Evolutionary conservation across 2,797 vertebrate genomes (phyloP).

Genomic region (Myotis planiceps): DNA sequence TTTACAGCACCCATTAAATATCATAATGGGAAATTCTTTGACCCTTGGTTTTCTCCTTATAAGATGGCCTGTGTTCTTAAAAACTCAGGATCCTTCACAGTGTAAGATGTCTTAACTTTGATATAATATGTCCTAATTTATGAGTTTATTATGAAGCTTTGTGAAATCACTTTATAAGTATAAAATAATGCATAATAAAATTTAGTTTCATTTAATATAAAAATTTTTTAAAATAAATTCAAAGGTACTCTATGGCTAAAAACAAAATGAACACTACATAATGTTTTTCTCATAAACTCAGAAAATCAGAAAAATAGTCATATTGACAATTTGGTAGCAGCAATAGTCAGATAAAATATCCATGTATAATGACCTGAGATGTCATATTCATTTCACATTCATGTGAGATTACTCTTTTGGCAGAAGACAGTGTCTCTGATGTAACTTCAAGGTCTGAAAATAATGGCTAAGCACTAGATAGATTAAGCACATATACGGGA

Average conservation of each 20-base stretch:
- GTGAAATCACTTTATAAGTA: neutral
- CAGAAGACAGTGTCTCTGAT: neutral
- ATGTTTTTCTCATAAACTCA: neutral
- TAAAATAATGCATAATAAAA: neutral
- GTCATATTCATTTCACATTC: constrained; percentile 8
- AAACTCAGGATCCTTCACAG: neutral
- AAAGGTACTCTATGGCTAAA: neutral
- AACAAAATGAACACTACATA: neutral
- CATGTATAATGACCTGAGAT: neutral
- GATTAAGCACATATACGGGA: neutral
- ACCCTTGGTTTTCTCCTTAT: neutral
- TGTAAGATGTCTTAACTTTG: neutral
- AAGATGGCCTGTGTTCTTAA: neutral
- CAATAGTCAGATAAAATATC: neutral
- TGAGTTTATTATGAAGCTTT: neutral
- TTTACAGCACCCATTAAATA: neutral
- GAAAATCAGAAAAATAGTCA: neutral
- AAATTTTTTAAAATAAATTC: neutral
- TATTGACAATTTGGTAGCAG: neutral
- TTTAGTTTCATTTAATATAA: neutral
- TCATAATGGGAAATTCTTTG: neutral
- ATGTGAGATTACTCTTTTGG: neutral
- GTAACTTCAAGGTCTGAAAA: neutral
- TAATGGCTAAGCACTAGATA: neutral
- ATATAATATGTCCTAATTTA: neutral